Percentiles rank a stretch among this genome's conserved stretches.
Evolutionary conservation across 1,140 invertebrate genomes (phyloP).

Genomic region (Phenacoccus solenopsis): DNA sequence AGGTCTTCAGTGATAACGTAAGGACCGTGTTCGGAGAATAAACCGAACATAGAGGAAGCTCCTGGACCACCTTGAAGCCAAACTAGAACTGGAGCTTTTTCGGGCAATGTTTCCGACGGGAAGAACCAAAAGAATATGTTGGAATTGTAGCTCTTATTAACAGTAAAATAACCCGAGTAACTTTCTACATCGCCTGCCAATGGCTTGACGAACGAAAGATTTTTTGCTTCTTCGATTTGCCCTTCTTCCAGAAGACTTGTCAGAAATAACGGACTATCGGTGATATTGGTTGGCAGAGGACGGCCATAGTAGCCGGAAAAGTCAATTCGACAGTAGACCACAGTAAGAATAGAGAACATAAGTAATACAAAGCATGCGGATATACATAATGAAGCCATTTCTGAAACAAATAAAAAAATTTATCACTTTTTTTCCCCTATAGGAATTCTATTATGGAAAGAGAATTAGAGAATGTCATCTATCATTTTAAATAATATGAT

Average conservation of each 20-base stretch:
- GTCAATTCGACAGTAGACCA: neutral
- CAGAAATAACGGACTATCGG: slow-evolving; percentile 20
- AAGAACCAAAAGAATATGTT: slow-evolving; percentile 73
- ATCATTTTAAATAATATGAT: too few relatives aligned
- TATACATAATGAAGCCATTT: neutral
- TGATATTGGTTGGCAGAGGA: neutral
- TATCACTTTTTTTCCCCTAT: too few relatives aligned
- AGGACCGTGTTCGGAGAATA: slow-evolving; percentile 51
- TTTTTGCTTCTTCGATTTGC: slow-evolving; percentile 19
- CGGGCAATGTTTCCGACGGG: slow-evolving; percentile 38
- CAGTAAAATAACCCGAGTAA: slow-evolving; percentile 58
- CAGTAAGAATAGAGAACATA: neutral
- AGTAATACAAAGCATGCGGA: neutral
- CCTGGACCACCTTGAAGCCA: slow-evolving; percentile 72
- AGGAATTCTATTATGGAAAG: too few relatives aligned
- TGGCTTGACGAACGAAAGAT: slow-evolving; percentile 21
- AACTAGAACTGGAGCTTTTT: slow-evolving; percentile 46
- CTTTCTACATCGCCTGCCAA: slow-evolving; percentile 19
- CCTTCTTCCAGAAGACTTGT: slow-evolving; percentile 23
- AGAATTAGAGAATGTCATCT: too few relatives aligned
- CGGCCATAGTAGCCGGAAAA: neutral
- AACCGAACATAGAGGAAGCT: slow-evolving; percentile 50
- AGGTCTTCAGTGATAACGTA: slow-evolving; percentile 29
- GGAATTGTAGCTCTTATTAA: slow-evolving; percentile 38
- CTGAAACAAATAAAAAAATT: too few relatives aligned